A percentile compares a stretch with the other conserved stretches of the same genome.
phyloP scores from a whole-genome alignment of 2,113 vertebrate species.

The Erinaceus europaeus region DNA sequence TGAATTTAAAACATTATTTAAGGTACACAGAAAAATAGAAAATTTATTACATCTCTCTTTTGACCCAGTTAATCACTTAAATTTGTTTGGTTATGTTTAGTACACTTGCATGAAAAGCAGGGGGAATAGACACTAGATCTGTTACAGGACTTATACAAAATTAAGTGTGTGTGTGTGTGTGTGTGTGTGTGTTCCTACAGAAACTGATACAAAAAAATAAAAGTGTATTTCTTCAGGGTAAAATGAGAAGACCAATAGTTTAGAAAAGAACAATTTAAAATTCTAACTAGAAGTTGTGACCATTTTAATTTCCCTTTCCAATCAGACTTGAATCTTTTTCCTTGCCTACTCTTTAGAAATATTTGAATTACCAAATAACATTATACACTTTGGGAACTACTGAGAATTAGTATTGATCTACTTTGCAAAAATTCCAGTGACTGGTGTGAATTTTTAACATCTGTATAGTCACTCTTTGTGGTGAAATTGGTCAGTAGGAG shows the following conservation, averaged over 20 bases:
- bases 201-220: conserved; percentile 37
- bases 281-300: conserved; percentile 52
- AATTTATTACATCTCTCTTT: conserved; percentile 78
- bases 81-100: conserved; percentile 78
- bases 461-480: conserved; percentile 45
- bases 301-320: conserved; percentile 46
- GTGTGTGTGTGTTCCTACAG: neutral
- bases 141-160: conserved; percentile 66
- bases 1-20: conserved; percentile 80
- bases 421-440: conserved; percentile 74
- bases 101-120: conserved; percentile 71
- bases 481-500: conserved; percentile 65
- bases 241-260: conserved; percentile 51
- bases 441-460: conserved; percentile 76
- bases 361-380: conserved; percentile 54
- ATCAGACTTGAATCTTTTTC: conserved; percentile 48
- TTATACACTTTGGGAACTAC: conserved; percentile 42
- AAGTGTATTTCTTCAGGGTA: conserved; percentile 26
- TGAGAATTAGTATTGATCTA: conserved; percentile 68
- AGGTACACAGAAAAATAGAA: conserved; percentile 73
- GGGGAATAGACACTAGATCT: conserved; percentile 51
- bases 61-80: conserved; percentile 78
- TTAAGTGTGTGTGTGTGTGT: conserved; percentile 13
- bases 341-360: conserved; percentile 40
- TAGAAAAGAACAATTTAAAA: conserved; percentile 45